These are phyloP conservation scores for Chloroclysta siterata DNA, from an alignment of 2,888 invertebrate genomes.

Conservation along the genomic window DNA sequence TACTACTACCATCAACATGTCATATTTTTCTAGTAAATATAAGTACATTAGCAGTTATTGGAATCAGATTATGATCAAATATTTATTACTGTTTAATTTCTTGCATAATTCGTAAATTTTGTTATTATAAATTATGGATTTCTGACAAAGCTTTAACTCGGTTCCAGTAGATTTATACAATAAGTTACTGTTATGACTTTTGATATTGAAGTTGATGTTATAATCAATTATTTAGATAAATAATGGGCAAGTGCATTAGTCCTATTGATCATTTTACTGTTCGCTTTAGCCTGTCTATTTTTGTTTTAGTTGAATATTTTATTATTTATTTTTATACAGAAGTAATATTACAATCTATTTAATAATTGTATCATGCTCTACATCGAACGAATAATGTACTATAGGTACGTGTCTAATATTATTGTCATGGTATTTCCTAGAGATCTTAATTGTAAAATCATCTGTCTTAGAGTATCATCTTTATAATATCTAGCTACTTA, in stretches of 20 bases:
- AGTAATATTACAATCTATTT: slow-evolving; percentile 66
- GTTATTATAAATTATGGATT: slow-evolving; percentile 83
- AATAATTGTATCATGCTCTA: slow-evolving; percentile 65
- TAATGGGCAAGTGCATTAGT: slow-evolving; percentile 84
- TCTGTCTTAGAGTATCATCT: slow-evolving; percentile 70
- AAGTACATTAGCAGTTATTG: slow-evolving; percentile 65
- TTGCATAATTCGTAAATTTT: slow-evolving; percentile 82
- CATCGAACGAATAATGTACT: slow-evolving; percentile 67
- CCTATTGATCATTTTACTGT: slow-evolving; percentile 81
- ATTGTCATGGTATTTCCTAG: slow-evolving; percentile 41
- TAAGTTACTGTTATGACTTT: slow-evolving; percentile 84
- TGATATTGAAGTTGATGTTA: slow-evolving; percentile 84
- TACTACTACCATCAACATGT: slow-evolving; percentile 65
- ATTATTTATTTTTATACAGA: slow-evolving; percentile 81
- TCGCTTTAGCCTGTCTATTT: slow-evolving; percentile 81
- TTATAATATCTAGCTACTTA: slow-evolving; percentile 74
- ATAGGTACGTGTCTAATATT: slow-evolving; percentile 59
- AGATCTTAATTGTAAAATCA: slow-evolving; percentile 56
- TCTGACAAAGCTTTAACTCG: slow-evolving; percentile 84
- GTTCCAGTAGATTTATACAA: slow-evolving; percentile 84
- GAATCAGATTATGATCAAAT: slow-evolving; percentile 81
- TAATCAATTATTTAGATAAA: slow-evolving; percentile 83
- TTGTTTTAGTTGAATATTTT: slow-evolving; percentile 84
- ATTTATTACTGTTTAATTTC: slow-evolving; percentile 84
- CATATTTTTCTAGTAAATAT: slow-evolving; percentile 59